Evolutionary conservation across 2,888 invertebrate species (phyloP).

Genomic region (Melolontha melolontha): DNA sequence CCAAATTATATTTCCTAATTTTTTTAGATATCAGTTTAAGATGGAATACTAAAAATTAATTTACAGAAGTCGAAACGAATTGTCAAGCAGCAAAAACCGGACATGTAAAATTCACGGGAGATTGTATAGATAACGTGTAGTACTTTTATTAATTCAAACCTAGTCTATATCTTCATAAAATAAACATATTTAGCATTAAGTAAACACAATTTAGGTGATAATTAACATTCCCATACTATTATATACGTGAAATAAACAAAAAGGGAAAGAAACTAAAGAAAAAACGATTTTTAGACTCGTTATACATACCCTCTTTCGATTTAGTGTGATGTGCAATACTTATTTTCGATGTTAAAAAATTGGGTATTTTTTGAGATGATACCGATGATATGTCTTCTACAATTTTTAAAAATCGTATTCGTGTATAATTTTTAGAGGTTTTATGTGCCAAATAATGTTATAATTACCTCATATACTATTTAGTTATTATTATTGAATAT

Average conservation of each 20-base stretch:
- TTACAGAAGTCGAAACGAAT: too few relatives aligned
- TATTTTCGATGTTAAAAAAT: too few relatives aligned
- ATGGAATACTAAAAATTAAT: too few relatives aligned
- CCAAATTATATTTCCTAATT: too few relatives aligned
- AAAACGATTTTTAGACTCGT: neutral
- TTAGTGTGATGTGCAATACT: neutral
- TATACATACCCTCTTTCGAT: neutral
- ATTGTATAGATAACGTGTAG: neutral
- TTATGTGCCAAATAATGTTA: slow-evolving; percentile 1
- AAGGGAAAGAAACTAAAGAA: slow-evolving; percentile 5
- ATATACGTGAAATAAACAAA: slow-evolving; percentile 11
- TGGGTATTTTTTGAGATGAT: too few relatives aligned
- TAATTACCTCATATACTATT: slow-evolving; percentile 1
- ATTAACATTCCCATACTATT: slow-evolving; percentile 7
- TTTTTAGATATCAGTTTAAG: too few relatives aligned
- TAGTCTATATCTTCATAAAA: slow-evolving; percentile 31
- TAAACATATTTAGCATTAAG: slow-evolving; percentile 34
- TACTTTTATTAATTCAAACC: slow-evolving; percentile 27
- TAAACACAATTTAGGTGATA: slow-evolving; percentile 16
- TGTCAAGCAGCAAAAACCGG: too few relatives aligned
- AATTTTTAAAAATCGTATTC: too few relatives aligned
- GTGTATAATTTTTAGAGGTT: too few relatives aligned
- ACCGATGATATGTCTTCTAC: too few relatives aligned
- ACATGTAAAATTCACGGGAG: too few relatives aligned
- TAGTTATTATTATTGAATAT: slow-evolving; percentile 12